Percentiles rank a stretch among this genome's conserved stretches.
phyloP scores from a whole-genome alignment of 2,797 vertebrate genomes.

The Gymnothorax reevesii region DNA sequence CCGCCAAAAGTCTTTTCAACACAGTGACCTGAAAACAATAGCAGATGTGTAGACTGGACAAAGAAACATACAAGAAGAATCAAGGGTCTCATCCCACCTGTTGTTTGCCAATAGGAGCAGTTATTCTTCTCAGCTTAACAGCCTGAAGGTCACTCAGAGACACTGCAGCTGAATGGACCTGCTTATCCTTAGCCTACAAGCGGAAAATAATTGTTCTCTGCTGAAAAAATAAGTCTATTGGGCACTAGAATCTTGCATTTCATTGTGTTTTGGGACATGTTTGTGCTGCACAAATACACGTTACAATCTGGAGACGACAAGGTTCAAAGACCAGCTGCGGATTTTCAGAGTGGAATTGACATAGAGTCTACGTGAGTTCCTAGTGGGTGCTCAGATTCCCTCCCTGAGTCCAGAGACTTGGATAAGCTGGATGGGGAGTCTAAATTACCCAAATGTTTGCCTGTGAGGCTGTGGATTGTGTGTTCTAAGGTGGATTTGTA shows the following conservation, averaged over 20 bases:
- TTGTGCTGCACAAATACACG: neutral
- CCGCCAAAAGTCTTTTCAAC: neutral
- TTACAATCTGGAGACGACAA: neutral
- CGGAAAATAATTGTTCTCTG: neutral
- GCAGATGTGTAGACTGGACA: neutral
- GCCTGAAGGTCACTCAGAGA: conserved; percentile 77
- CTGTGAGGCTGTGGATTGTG: no score
- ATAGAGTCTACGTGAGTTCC: no score
- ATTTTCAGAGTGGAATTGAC: no score
- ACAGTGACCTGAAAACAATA: no score
- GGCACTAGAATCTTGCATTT: neutral
- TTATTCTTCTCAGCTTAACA: conserved; percentile 76
- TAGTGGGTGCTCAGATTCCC: no score
- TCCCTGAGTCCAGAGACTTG: no score
- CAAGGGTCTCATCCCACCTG: conserved; percentile 49
- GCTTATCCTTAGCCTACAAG: conserved; percentile 49
- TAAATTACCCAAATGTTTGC: no score
- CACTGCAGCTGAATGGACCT: conserved; percentile 64
- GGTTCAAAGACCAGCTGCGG: neutral
- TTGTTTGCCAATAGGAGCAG: conserved; percentile 32
- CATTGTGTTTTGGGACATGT: neutral
- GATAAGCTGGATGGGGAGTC: no score
- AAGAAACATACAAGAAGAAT: neutral
- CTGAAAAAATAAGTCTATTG: neutral
- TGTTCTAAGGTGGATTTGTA: no score